Evolutionary conservation across 2,113 vertebrate genomes (phyloP), one percentile per base, ranked within the genome.

Genomic region (Phaethornis superciliosus): DNA sequence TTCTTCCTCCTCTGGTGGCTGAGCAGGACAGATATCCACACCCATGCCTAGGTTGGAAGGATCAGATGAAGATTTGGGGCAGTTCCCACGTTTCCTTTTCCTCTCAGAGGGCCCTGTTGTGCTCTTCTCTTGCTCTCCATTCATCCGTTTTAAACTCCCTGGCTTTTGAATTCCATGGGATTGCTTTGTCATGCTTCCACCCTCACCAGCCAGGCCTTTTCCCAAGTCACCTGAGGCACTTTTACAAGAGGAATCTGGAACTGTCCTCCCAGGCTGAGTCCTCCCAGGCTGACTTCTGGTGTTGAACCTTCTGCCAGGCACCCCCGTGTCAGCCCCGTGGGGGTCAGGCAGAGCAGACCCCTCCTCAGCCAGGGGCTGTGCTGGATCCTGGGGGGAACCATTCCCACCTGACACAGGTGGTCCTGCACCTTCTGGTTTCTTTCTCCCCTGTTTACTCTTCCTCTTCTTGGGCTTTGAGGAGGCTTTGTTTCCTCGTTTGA

Each of bases 321-420:
- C 27, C 18, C 1, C 15, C 0, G 9, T 1, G 11, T 13, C 9
- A 9, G 68, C 18, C 27, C 18, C 27, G 2, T 44, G 28, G 7
- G 32, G 35, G 2, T 44, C 15, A 5, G 62, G 4, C 5, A 4
- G 15, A 0, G 30, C 63, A 27, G 76, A 46, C 9, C 13, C 52
- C 2, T 59, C 82, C 67, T 30, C 62, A 37, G 60, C 28, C 4
- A 8, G 18, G 11, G 20, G 28, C 42, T 27, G 37, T 0, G 23
- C 27, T 12, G 9, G 3, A 16, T 30, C 49, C 59, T 1, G 0
- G 1, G 16, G 6, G 8, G 20, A 15, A 2, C 4, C 58, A 3
- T 12, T 37, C 12, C 32, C 0, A 8, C 4, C 1, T 0, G 10
- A 3, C 2, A 37, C 32, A n/a, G 18, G 1, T 1, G 65, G 56